A percentile compares a stretch with the other conserved stretches of the same genome.
Conservation (phyloP, 2,888 invertebrate genomes). For the Corythucha ciliata region DNA sequence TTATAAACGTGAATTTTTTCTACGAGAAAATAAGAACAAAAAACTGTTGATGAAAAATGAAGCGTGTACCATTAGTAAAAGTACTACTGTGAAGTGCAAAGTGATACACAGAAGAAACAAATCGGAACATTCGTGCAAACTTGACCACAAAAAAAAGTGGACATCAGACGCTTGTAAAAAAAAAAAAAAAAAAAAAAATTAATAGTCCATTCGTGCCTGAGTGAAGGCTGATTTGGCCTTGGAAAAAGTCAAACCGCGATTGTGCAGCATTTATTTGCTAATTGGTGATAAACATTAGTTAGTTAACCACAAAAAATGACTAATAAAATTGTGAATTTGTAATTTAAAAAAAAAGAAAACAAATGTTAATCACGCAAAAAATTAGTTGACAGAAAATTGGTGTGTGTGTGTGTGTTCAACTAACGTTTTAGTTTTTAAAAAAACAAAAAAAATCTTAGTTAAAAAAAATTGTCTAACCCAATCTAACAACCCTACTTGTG, state of each 20-base stretch:
- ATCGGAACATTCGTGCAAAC: not conserved
- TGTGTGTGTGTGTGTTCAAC: conserved; percentile 32
- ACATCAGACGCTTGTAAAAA: conserved; percentile 23
- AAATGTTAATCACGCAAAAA: conserved; percentile 30
- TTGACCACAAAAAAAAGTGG: too few relatives aligned
- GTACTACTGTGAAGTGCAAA: conserved; percentile 20
- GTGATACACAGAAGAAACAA: conserved; percentile 13
- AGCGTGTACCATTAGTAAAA: conserved; percentile 8
- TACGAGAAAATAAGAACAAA: too few relatives aligned
- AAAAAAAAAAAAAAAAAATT: conserved; percentile 15
- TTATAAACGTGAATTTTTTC: conserved; percentile 7
- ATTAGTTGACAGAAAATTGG: conserved; percentile 30
- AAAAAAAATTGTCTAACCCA: conserved; percentile 21
- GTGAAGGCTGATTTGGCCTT: conserved; percentile 28
- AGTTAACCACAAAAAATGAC: conserved; percentile 25
- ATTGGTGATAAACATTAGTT: conserved; percentile 28
- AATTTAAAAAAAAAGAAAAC: conserved; percentile 28
- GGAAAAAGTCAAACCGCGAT: conserved; percentile 28
- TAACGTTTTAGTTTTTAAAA: conserved; percentile 27
- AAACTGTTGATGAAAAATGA: conserved; percentile 23
- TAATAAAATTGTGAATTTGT: conserved; percentile 28
- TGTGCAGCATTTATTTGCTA: conserved; percentile 23
- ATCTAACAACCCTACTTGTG: too few relatives aligned
- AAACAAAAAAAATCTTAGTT: too few relatives aligned
- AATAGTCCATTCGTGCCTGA: conserved; percentile 31